Evolutionary conservation across 2,797 vertebrate species (phyloP), one percentile per base, ranked within the genome.

Genomic region (Muraenolepis orangiensis): DNA sequence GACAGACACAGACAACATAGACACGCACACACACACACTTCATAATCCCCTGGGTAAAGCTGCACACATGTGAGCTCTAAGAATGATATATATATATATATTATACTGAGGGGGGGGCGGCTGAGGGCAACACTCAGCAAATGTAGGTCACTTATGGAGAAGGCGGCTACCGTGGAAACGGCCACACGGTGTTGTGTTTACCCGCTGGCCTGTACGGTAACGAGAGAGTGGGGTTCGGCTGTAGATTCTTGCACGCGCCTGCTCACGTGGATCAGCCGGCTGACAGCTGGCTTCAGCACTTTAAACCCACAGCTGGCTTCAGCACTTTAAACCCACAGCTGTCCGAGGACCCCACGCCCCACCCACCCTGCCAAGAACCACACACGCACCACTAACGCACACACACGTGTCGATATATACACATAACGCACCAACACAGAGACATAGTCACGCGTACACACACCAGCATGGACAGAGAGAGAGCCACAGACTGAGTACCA

Each of bases 221-320:
- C 72, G 67, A 80, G 64, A 85, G 76, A 79, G 81, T 83, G 81
- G 66, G 76, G 76, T 84, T 94, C 90, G 92, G 92, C 91, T 92
- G 91, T 80, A 87, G 91, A 92, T 92, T 92, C 91, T 87, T 87
- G 89, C 92, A 91, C 89, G 90, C 87, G 93, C 87, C 92, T 93
- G 93, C 89, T 87, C 82, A 85, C 84, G 84, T 72, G 80, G 88
- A 90, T 92, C 89, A 92, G 88, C 42, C 76, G 1, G 64, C 71
- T 51, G 91, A 91, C 93, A 94, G 87, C 89, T 93, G 93, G 81
- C 68, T 70, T 74, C 78, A 85, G 80, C 79, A 79, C 82, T 81
- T 86, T 69, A 81, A 77, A 73, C 13, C 64, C 87, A 87, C 93
- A 93, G 91, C 93, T 93, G 93, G n/a, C n/a, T n/a, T n/a, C 78